phyloP scores from a whole-genome alignment of 2,888 invertebrate species.

The Volucella inflata region DNA sequence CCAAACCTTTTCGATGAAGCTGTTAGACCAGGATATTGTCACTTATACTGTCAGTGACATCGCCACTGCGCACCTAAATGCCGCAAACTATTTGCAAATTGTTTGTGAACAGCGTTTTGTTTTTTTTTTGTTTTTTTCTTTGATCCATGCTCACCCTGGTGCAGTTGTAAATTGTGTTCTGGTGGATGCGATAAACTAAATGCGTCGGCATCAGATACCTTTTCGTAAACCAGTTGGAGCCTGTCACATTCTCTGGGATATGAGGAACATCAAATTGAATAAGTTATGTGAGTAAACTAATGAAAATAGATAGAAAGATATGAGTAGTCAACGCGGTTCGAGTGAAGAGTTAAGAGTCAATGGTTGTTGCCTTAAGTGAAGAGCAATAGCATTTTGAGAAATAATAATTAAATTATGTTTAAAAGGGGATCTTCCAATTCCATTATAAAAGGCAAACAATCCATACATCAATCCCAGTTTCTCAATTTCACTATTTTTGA shows the following conservation, averaged over 20 bases:
- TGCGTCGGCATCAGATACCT: background rate
- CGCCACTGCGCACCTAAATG: constrained; percentile 18
- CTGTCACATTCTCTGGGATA: background rate
- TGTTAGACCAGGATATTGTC: constrained; percentile 30
- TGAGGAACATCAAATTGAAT: constrained; percentile 24
- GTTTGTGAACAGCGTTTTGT: background rate
- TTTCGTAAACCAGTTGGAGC: constrained; percentile 34
- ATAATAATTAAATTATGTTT: no score
- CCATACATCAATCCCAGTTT: no score
- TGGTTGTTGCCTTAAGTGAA: no score
- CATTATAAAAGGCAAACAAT: no score
- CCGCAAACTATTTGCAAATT: constrained; percentile 31
- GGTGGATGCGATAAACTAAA: constrained; percentile 1
- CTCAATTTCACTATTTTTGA: no score
- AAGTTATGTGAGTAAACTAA: constrained; percentile 46
- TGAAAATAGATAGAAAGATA: constrained; percentile 28
- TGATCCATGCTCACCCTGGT: background rate
- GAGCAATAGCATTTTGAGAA: no score
- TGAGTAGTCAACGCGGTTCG: no score
- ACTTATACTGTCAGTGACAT: background rate
- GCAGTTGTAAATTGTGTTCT: constrained; percentile 19
- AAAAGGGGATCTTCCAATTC: no score
- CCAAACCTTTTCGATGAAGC: constrained; percentile 33
- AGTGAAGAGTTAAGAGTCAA: no score
- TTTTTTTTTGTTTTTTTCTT: constrained; percentile 14